phyloP scores from a whole-genome alignment of 1,140 invertebrate genomes.

The Ceratina calcarata region DNA sequence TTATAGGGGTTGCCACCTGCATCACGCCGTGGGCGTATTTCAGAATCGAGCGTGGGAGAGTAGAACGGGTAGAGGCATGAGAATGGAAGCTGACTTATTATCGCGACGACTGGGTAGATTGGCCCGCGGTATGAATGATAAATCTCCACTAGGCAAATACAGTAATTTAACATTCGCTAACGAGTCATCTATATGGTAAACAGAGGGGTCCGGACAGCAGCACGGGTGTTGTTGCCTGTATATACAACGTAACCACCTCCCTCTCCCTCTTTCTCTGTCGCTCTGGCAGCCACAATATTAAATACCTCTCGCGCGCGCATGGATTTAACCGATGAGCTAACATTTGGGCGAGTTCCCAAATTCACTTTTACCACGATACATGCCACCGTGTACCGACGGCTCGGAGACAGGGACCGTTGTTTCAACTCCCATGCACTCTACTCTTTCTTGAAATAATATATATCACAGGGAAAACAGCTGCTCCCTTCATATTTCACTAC shows the following conservation, averaged over 20 bases:
- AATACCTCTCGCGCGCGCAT: slow-evolving; percentile 59
- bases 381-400: slow-evolving; percentile 38
- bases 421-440: background rate
- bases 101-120: slow-evolving; percentile 65
- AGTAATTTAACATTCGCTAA: slow-evolving; percentile 72
- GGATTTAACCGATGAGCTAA: slow-evolving; percentile 69
- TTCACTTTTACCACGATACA: slow-evolving; percentile 64
- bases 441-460: slow-evolving; percentile 26
- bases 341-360: slow-evolving; percentile 67
- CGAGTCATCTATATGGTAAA: slow-evolving; percentile 76
- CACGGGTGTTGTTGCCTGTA: slow-evolving; percentile 42
- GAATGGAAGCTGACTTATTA: slow-evolving; percentile 62
- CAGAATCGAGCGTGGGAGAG: background rate
- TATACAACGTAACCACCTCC: slow-evolving; percentile 46
- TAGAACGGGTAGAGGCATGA: background rate
- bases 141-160: slow-evolving; percentile 72
- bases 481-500: slow-evolving; percentile 1
- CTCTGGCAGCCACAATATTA: slow-evolving; percentile 60
- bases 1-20: slow-evolving; percentile 31
- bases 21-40: slow-evolving; percentile 44
- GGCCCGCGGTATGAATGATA: slow-evolving; percentile 71
- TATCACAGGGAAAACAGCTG: slow-evolving; percentile 34
- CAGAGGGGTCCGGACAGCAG: slow-evolving; percentile 59
- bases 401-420: slow-evolving; percentile 19
- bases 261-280: too few species aligned